Evolutionary conservation across 2,888 invertebrate species (phyloP), one percentile per base, ranked within the genome.

Genomic region (Alviniconcha strummeri): DNA sequence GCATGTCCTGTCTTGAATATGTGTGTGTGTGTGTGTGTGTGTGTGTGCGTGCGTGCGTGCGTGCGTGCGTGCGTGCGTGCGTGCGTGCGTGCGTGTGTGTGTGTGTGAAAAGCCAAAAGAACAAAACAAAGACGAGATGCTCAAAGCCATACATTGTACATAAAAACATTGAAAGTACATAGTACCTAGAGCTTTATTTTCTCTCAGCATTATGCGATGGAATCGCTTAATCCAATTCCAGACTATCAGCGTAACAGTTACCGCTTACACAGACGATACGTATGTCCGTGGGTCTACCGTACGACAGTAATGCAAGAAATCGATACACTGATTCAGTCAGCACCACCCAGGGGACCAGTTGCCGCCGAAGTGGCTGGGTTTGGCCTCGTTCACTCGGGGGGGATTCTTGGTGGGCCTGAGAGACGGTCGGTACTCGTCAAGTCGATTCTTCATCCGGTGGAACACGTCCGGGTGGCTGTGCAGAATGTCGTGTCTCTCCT

Each of bases 301-400:
- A 36, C 36, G 36, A 36, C 36, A 36, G 36, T 36, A 36, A 36
- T 36, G 36, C 36, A 36, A 36, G 36, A 36, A 36, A 36, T 36
- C 36, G 36, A 36, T 36, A 1, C 36, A 3, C 36, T 36, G 36
- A 36, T 36, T 36, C 36, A 6, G 0, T 85, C 77, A 81, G 64
- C 84, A 83, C 75, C 78, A 80, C 15, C 83, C 74, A 74, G 85
- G 83, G 72, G 78, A 83, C 81, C 85, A 83, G 13, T 74, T 64
- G 36, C 81, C 85, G 79, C 83, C 81, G 74, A 82, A 81, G 4
- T 81, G 5, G 3, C 15, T 4, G 13, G 81, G 81, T 15, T 74
- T 52, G 13, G 81, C 79, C 79, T 81, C 81, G 74, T 79, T 77
- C 0, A 11, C n/a, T 9, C 19, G n/a, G 17, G 5, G 7, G 9